Evolutionary conservation across 2,113 vertebrate species (phyloP).

Genomic region (Corythoichthys haematopterus): DNA sequence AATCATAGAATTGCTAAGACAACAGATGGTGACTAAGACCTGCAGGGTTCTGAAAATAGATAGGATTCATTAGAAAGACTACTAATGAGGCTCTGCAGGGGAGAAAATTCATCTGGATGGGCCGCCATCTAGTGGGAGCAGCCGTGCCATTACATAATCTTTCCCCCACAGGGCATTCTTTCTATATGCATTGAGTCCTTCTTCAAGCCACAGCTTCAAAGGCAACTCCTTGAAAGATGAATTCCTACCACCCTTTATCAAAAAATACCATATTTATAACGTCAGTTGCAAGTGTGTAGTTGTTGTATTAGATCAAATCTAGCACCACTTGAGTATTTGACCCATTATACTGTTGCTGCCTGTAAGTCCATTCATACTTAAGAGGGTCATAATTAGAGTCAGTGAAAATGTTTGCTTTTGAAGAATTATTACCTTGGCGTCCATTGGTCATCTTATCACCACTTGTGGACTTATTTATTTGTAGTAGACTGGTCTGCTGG

Average conservation of each 20-base stretch:
- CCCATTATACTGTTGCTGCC: background rate
- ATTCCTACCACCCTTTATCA: background rate
- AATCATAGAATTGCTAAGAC: background rate
- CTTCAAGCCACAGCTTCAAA: background rate
- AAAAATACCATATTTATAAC: conserved; percentile 9
- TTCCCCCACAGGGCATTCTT: background rate
- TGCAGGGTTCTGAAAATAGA: background rate
- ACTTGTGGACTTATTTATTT: background rate
- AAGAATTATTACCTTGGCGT: conserved; percentile 9
- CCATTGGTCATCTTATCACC: conserved; percentile 6
- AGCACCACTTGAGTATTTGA: background rate
- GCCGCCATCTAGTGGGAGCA: conserved; percentile 72
- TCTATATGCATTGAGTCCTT: background rate
- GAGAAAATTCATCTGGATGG: conserved; percentile 49
- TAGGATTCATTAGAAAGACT: conserved; percentile 18
- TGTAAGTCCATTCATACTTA: conserved; percentile 6
- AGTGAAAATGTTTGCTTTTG: conserved; percentile 3
- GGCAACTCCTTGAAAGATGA: background rate
- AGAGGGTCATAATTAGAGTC: conserved; percentile 1
- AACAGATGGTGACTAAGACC: background rate
- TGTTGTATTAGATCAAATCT: conserved; percentile 3
- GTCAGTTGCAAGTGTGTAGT: conserved; percentile 2
- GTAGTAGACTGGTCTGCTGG: background rate
- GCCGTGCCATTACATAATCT: conserved; percentile 45
- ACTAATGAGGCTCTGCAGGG: conserved; percentile 33